A percentile compares a stretch with the other conserved stretches of the same genome.
These are phyloP conservation scores for Calameuta pallipes DNA, from an alignment of 2,888 invertebrate genomes.

Conservation along the genomic window DNA sequence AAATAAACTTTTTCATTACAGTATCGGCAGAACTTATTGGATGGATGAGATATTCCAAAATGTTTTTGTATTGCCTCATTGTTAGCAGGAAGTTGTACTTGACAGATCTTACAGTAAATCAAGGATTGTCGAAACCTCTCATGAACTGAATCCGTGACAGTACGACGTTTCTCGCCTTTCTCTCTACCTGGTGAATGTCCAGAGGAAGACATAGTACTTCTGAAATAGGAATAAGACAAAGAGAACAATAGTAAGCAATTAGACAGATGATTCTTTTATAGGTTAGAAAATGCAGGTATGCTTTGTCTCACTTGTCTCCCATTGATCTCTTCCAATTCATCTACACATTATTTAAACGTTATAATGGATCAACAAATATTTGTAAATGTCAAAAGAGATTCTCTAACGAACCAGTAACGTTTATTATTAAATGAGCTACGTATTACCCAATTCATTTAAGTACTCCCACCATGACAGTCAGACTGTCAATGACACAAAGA, in stretches of 20 bases:
- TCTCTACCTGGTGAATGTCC: slow-evolving; percentile 13
- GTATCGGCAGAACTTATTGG: slow-evolving; percentile 45
- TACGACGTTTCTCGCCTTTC: slow-evolving; percentile 19
- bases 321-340: too few species aligned
- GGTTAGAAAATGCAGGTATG: neutral
- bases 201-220: slow-evolving; percentile 26
- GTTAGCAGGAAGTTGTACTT: slow-evolving; percentile 39
- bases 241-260: slow-evolving; percentile 9
- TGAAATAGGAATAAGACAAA: slow-evolving; percentile 5
- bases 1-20: slow-evolving; percentile 54
- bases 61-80: slow-evolving; percentile 49
- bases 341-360: too few species aligned
- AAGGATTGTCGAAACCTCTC: slow-evolving; percentile 44
- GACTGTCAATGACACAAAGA: too few species aligned
- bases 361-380: too few species aligned
- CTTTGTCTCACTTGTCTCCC: too few species aligned
- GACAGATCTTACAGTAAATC: slow-evolving; percentile 51
- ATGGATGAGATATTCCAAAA: slow-evolving; percentile 47
- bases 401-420: too few species aligned
- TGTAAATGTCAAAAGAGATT: too few species aligned
- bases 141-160: slow-evolving; percentile 57
- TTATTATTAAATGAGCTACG: too few species aligned
- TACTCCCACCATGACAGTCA: too few species aligned
- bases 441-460: too few species aligned
- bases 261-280: neutral